Percentiles rank a stretch among this genome's conserved stretches.
phyloP scores from a whole-genome alignment of 2,113 vertebrate genomes.

The Macquaria ambigua region DNA sequence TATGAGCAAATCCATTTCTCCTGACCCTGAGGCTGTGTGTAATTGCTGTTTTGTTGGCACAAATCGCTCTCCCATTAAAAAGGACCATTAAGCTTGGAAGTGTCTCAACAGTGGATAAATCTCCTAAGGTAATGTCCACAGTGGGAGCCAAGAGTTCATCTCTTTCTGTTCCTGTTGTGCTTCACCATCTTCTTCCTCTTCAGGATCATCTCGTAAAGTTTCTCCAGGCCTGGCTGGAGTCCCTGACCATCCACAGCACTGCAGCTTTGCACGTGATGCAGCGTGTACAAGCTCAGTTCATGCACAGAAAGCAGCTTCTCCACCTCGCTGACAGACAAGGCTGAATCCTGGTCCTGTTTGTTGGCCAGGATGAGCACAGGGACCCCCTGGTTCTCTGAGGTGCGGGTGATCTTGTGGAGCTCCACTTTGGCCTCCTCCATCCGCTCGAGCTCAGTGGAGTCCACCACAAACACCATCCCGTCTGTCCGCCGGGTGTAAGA shows the following conservation, averaged over 20 bases:
- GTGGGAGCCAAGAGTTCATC: conserved; percentile 78
- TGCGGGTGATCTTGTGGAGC: conserved; percentile 90
- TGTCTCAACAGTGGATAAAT: conserved; percentile 53
- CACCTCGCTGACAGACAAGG: conserved; percentile 85
- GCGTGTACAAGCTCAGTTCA: conserved; percentile 86
- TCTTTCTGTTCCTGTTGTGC: conserved; percentile 85
- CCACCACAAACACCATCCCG: conserved; percentile 93
- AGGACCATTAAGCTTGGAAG: conserved; percentile 54
- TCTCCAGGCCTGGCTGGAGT: conserved; percentile 89
- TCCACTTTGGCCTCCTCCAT: conserved; percentile 94
- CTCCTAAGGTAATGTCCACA: conserved; percentile 30
- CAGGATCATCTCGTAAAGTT: conserved; percentile 92
- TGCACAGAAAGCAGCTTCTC: conserved; percentile 89
- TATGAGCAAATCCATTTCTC: conserved; percentile 75
- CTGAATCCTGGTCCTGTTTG: conserved; percentile 90
- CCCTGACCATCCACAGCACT: conserved; percentile 91
- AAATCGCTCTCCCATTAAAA: conserved; percentile 64
- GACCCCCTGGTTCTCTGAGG: conserved; percentile 91
- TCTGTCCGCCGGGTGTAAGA: conserved; percentile 92
- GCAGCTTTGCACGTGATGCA: conserved; percentile 90
- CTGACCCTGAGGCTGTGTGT: conserved; percentile 62
- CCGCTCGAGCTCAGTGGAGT: conserved; percentile 88
- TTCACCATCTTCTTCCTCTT: conserved; percentile 90
- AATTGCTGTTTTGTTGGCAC: conserved; percentile 68
- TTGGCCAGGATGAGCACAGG: conserved; percentile 91